Percentiles rank a stretch among this genome's conserved stretches.
These are phyloP conservation scores for Ichneumon xanthorius DNA, from an alignment of 2,888 invertebrate genomes.

Conservation along the genomic window DNA sequence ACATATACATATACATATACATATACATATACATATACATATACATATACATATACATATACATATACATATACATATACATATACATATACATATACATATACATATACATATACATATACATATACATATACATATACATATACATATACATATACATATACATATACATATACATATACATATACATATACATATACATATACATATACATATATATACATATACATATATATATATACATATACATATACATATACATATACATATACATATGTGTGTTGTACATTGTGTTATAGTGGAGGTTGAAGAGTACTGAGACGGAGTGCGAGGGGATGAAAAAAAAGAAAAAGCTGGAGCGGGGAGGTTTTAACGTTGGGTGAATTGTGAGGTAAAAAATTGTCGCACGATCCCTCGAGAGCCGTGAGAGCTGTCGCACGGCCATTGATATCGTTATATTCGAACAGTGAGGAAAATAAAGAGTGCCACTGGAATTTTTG, in stretches of 20 bases:
- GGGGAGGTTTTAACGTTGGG: conserved; percentile 54
- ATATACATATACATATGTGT: conserved; percentile 22
- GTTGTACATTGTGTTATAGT: conserved; percentile 25
- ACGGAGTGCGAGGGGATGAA: conserved; percentile 42
- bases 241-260: conserved; percentile 24
- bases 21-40: background rate
- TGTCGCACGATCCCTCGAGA: conserved; percentile 46
- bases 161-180: background rate
- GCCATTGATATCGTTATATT: background rate
- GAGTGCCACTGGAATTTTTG: background rate
- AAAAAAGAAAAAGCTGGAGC: background rate
- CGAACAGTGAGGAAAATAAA: background rate
- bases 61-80: too few species aligned
- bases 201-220: too few species aligned
- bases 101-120: conserved; percentile 33
- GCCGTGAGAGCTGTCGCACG: conserved; percentile 32
- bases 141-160: conserved; percentile 34
- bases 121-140: conserved; percentile 17
- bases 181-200: background rate
- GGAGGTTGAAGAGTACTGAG: conserved; percentile 40
- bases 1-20: too few species aligned
- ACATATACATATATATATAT: too few species aligned
- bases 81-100: background rate
- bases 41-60: too few species aligned
- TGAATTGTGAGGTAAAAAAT: conserved; percentile 61